These are phyloP conservation scores for Drosophila subsilvestris DNA, from an alignment of 2,888 invertebrate species.

Conservation along the genomic window DNA sequence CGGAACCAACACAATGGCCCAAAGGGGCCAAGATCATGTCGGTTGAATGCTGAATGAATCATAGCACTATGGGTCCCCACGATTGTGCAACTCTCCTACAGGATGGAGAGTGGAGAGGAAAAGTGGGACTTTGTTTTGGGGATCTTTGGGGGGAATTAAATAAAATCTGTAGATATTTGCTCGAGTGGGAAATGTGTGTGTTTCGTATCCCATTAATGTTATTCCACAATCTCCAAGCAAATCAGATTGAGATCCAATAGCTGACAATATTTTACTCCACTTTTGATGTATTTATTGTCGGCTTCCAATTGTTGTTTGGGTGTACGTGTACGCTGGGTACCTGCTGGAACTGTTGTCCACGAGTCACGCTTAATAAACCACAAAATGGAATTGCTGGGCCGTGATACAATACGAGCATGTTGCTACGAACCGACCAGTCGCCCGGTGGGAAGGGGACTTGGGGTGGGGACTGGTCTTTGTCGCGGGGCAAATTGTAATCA, in stretches of 20 bases:
- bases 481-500: conserved; percentile 50
- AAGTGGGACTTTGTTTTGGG: neutral
- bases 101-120: neutral
- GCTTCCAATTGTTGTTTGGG: conserved; percentile 57
- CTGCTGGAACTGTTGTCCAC: conserved; percentile 68
- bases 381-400: conserved; percentile 70
- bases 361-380: conserved; percentile 78
- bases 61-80: neutral
- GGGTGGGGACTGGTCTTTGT: conserved; percentile 17
- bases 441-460: too few species aligned
- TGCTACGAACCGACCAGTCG: conserved; percentile 20
- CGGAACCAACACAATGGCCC: conserved; percentile 35
- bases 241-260: conserved; percentile 27
- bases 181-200: neutral
- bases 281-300: conserved; percentile 22
- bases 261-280: conserved; percentile 12
- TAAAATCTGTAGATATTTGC: neutral
- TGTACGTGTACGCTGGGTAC: conserved; percentile 36
- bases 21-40: conserved; percentile 29
- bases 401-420: conserved; percentile 41
- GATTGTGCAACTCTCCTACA: conserved; percentile 11
- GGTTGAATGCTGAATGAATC: conserved; percentile 25
- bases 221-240: neutral
- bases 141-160: neutral
- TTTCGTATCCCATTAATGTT: too few species aligned